Evolutionary conservation across 2,113 vertebrate species (phyloP).

Genomic region (Peromyscus polionotus): DNA sequence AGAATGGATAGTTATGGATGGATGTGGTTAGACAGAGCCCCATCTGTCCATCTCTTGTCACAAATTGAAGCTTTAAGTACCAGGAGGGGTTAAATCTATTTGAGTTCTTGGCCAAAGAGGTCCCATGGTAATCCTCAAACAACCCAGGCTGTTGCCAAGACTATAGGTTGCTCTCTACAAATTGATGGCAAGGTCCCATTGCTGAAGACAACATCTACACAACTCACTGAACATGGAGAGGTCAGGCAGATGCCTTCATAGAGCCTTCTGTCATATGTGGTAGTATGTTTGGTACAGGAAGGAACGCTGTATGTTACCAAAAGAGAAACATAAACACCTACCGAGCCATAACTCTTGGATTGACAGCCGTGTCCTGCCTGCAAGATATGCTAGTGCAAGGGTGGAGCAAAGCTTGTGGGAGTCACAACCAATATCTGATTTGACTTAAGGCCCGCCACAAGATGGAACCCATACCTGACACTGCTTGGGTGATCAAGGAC

Average conservation of each 20-base stretch:
- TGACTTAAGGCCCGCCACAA: neutral
- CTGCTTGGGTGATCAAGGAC: neutral
- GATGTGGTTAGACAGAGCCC: no score
- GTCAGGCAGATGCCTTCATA: neutral
- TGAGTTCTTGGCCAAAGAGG: neutral
- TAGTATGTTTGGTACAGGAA: neutral
- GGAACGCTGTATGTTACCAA: neutral
- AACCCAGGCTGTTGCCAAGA: neutral
- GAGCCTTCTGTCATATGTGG: neutral
- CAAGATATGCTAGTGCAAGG: neutral
- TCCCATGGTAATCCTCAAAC: neutral
- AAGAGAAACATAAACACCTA: neutral
- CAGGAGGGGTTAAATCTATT: neutral
- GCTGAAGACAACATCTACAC: neutral
- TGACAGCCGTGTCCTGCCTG: neutral
- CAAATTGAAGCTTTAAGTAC: neutral
- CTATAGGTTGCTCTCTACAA: neutral
- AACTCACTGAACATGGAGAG: neutral
- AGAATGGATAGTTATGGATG: neutral
- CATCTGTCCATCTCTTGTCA: neutral
- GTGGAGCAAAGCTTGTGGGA: neutral
- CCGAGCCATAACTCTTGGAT: neutral
- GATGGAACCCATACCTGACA: neutral
- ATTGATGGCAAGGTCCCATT: neutral
- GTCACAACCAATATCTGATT: neutral